Evolutionary conservation across 2,888 invertebrate species (phyloP).

Genomic region (Cataglyphis cursor): DNA sequence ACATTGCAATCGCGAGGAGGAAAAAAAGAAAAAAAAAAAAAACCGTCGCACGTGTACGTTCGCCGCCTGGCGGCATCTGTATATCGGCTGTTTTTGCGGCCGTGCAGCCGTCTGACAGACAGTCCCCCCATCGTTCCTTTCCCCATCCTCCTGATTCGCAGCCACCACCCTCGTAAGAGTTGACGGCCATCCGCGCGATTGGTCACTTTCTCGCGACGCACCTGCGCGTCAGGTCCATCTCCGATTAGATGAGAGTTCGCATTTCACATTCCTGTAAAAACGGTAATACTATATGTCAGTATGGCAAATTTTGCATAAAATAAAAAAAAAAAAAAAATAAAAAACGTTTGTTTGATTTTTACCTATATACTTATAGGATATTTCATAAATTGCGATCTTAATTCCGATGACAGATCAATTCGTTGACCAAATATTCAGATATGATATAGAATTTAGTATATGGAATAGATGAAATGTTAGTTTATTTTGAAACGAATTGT

Average conservation of each 20-base stretch:
- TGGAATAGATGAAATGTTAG: not conserved
- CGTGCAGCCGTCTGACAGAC: conserved; percentile 75
- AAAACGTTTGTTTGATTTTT: not conserved
- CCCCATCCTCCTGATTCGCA: not conserved
- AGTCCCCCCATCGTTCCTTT: conserved; percentile 57
- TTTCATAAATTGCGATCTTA: not conserved
- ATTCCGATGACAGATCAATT: not conserved
- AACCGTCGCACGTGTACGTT: conserved; percentile 74
- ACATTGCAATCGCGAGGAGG: conserved; percentile 77
- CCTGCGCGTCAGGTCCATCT: conserved; percentile 59
- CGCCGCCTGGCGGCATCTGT: conserved; percentile 79
- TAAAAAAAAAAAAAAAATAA: not conserved
- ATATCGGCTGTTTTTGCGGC: conserved; percentile 77
- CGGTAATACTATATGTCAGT: not conserved
- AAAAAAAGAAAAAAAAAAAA: conserved; percentile 46
- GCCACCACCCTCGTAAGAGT: conserved; percentile 30
- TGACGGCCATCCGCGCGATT: conserved; percentile 53
- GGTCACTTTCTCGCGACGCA: conserved; percentile 67
- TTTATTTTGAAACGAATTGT: not conserved
- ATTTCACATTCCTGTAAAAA: not conserved
- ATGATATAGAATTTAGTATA: not conserved
- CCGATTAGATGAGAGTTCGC: not conserved
- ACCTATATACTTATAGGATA: not conserved
- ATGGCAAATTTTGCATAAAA: not conserved
- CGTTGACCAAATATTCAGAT: not conserved